Evolutionary conservation across 2,113 vertebrate species (phyloP), one percentile per base, ranked within the genome.

Genomic region (Xenopus laevis): DNA sequence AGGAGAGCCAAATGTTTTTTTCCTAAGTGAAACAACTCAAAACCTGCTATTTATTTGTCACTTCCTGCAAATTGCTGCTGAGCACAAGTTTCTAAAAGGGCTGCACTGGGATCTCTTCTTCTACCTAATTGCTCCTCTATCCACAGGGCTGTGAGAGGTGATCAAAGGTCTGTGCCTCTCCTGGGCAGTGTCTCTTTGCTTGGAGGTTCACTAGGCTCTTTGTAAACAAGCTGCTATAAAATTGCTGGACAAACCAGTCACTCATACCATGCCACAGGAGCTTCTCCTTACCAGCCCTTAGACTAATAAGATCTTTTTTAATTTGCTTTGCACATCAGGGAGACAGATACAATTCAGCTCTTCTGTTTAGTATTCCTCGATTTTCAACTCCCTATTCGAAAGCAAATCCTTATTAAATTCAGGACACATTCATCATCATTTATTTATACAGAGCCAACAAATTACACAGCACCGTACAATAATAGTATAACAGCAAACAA

Each of bases 271-370:
- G 50, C 55, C 59, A 62, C 66, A 55, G 18, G 13, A 47, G 30
- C 57, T 50, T 47, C 46, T 70, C 33, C 50, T 70, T n/a, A n/a
- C 13, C 67, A 45, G 45, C 46, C 72, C n/a, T 57, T 47, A 77
- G 66, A 70, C 30, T 70, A 70, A 57, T 45, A 63, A 70, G 73
- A 75, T 46, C 18, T 57, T 53, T 64, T 30, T 70, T 40, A 69
- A 77, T 70, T 77, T 77, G 74, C 21, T 75, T 45, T 63, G 58
- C 62, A 21, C 62, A 44, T 69, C 74, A 64, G 59, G 67, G 50
- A 70, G 66, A 64, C 74, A 77, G 67, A 70, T 64, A 59, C 23
- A 8, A 61, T 45, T 55, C 65, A 75, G 58, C 20, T 57, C 16
- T 44, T 58, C 73, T 75, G 20, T 68, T 27, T 75, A 18, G 53